A percentile compares a stretch with the other conserved stretches of the same genome.
Conservation (phyloP, 2,888 invertebrate species). For the Abrostola triplasia region DNA sequence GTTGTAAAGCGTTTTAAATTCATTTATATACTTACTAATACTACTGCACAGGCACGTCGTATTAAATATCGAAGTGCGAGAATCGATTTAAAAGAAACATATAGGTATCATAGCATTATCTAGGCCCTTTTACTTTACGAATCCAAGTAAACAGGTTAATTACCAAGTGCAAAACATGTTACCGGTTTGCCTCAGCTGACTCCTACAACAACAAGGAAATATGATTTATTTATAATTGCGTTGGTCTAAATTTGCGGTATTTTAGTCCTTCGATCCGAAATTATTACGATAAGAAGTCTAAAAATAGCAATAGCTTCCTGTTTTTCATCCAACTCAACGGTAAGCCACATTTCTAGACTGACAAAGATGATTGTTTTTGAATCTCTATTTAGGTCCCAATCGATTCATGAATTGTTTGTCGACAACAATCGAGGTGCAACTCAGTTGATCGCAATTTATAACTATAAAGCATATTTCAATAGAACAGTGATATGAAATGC, state of each 20-base stretch:
- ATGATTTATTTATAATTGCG: constrained; percentile 17
- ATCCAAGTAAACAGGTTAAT: constrained; percentile 39
- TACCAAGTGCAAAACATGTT: constrained; percentile 18
- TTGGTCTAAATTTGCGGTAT: not conserved
- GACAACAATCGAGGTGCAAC: constrained; percentile 7
- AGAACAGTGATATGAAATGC: constrained; percentile 18
- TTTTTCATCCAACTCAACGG: not conserved
- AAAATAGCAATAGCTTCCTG: no score
- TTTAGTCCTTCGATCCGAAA: not conserved
- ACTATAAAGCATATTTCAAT: constrained; percentile 16
- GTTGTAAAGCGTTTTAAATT: not conserved
- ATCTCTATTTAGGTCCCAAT: not conserved
- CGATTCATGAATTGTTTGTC: not conserved
- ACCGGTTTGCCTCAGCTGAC: constrained; percentile 25
- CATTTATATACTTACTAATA: not conserved
- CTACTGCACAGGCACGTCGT: not conserved
- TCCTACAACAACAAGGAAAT: constrained; percentile 13
- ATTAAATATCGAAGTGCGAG: constrained; percentile 34
- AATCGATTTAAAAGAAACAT: not conserved
- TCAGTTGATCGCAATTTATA: constrained; percentile 14
- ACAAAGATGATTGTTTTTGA: not conserved
- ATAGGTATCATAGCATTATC: constrained; percentile 23
- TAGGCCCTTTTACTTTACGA: constrained; percentile 38
- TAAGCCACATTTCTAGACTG: not conserved
- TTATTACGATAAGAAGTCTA: no score